These are phyloP conservation scores for Stylophora pistillata DNA, from an alignment of 64 coral and sea anemone species.

Conservation along the genomic window DNA sequence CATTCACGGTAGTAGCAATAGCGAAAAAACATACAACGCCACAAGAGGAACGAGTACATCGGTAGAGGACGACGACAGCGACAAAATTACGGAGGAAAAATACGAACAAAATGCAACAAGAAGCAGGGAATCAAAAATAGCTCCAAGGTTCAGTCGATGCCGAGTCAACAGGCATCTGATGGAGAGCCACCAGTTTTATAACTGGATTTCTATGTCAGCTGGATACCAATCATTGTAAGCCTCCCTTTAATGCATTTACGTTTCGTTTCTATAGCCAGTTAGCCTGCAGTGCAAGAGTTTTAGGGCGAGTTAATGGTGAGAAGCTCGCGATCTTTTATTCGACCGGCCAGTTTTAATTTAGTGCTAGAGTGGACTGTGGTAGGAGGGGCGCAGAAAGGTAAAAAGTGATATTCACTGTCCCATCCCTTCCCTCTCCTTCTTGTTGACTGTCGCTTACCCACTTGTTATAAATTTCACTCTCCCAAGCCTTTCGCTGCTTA, in stretches of 20 bases:
- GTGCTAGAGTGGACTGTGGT: too few species aligned
- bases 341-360: too few species aligned
- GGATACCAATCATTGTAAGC: conserved; percentile 66
- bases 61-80: background rate
- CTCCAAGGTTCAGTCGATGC: background rate
- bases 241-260: background rate
- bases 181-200: conserved; percentile 60
- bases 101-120: background rate
- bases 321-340: background rate
- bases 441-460: too few species aligned
- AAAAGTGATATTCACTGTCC: too few species aligned
- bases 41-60: background rate
- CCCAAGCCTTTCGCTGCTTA: too few species aligned
- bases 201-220: conserved; percentile 59
- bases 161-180: conserved; percentile 35
- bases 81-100: background rate
- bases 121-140: background rate
- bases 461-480: too few species aligned
- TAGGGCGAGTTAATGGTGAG: background rate
- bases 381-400: too few species aligned
- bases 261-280: background rate
- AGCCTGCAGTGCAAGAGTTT: background rate
- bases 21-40: background rate
- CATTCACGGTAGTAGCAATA: background rate
- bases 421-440: too few species aligned